phyloP scores from a whole-genome alignment of 1,140 invertebrate species.

The Nephotettix cincticeps region DNA sequence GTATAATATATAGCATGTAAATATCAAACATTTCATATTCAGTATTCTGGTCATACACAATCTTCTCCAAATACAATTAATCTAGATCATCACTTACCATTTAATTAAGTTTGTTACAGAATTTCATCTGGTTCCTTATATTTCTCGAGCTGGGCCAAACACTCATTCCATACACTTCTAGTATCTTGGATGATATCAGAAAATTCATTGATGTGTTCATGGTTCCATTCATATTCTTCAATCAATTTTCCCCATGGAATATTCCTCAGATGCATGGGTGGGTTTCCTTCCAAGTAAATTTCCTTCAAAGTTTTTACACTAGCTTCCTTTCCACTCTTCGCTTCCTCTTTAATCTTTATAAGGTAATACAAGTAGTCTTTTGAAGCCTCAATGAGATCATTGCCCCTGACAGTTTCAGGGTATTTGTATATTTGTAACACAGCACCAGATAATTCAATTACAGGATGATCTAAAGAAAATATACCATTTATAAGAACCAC shows the following conservation, averaged over 20 bases:
- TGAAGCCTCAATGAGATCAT: not conserved
- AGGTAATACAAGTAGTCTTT: not conserved
- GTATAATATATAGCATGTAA: no score
- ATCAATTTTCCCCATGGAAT: slow-evolving; percentile 1
- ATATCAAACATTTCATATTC: no score
- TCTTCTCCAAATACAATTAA: no score
- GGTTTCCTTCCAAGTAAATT: not conserved
- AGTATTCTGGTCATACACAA: no score
- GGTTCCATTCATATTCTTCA: not conserved
- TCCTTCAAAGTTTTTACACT: not conserved
- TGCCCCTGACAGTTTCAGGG: not conserved
- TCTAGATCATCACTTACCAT: no score
- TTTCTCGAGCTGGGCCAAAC: not conserved
- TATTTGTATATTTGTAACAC: not conserved
- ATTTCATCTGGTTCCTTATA: not conserved
- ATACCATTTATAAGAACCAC: no score
- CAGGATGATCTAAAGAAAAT: not conserved
- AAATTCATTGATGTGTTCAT: not conserved
- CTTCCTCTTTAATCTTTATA: not conserved
- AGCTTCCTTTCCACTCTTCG: not conserved
- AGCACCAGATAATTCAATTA: not conserved
- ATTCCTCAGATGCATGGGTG: not conserved
- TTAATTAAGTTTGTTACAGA: not conserved
- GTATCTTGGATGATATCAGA: not conserved
- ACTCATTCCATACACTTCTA: slow-evolving; percentile 2